Base-by-base conservation (phyloP, 2,113 vertebrate genomes). In the Eolophus roseicapilla region DNA sequence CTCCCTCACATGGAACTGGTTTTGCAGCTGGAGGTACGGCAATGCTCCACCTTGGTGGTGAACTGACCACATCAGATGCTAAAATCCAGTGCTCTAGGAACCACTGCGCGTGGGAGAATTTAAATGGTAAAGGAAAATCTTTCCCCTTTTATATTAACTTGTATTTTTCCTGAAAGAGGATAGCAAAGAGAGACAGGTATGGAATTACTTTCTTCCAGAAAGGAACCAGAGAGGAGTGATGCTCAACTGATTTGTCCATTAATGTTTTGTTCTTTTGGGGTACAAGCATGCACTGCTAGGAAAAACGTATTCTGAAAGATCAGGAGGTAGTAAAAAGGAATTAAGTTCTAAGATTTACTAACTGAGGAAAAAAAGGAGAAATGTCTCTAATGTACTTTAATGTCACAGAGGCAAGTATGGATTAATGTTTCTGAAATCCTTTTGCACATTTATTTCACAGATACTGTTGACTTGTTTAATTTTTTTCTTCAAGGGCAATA, bases 51-150 rank as follows among this genome's bases (percentile, higher is more conserved):
- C 70, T 75, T 76, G n/a, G 43, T 47, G 86, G 63, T 55, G 91
- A 83, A 69, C 82, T 84, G 87, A 96, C 79, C 62, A 13, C 74
- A 88, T 60, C 92, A 90, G 60, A 95, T 85, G 49, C 80, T 90
- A 91, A 96, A 97, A 65, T 65, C 86, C 95, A 59, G 91, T 74
- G 35, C 60, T 91, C 85, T 93, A 86, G 57, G 96, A 94, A 90
- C 63, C 57, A 53, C 69, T 84, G 92, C 92, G 82, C 49, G 1
- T 86, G 96, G 94, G 77, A 95, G 57, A 55, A 92, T 78, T 95
- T 90, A 74, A 80, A 77, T 64, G 93, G 89, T 96, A 94, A 95
- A 96, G 74, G 76, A 90, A 65, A 69, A 43, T 70, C 76, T 65
- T 12, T 10, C 33, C 63, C 35, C 19, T 43, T 70, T 92, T 69